These are phyloP conservation scores for Agriotes lineatus DNA, from an alignment of 2,888 invertebrate genomes.

Conservation along the genomic window DNA sequence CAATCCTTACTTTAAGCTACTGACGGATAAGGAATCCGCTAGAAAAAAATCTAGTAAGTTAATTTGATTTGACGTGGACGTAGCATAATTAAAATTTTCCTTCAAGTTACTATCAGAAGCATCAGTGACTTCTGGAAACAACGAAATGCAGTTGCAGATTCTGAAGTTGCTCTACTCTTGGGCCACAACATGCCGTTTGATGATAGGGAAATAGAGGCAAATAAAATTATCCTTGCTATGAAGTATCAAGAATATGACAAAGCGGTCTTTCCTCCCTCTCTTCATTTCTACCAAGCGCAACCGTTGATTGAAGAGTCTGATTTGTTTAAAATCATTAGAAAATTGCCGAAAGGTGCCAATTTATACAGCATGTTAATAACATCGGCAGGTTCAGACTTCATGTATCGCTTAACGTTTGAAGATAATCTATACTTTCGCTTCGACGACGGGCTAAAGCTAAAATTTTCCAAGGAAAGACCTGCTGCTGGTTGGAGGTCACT, in stretches of 20 bases:
- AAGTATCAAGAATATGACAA: conserved; percentile 38
- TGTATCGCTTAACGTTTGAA: conserved; percentile 70
- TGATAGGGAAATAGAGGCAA: conserved; percentile 35
- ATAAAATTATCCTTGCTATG: conserved; percentile 30
- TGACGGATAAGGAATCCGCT: too few species aligned
- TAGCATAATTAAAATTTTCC: background rate
- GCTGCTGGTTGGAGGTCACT: conserved; percentile 61
- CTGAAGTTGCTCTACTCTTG: background rate
- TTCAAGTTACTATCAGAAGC: conserved; percentile 3
- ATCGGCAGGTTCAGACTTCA: conserved; percentile 71
- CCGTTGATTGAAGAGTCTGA: conserved; percentile 70
- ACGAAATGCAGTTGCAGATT: background rate
- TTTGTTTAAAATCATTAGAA: conserved; percentile 73
- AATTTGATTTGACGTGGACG: too few species aligned
- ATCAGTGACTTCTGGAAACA: background rate
- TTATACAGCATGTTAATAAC: conserved; percentile 74
- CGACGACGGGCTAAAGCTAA: background rate
- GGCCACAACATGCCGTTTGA: background rate
- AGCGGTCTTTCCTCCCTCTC: conserved; percentile 70
- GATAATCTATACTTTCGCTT: conserved; percentile 67
- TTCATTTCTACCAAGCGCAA: conserved; percentile 72
- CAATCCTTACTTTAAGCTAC: too few species aligned
- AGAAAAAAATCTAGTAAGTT: too few species aligned
- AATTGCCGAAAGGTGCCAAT: conserved; percentile 81
- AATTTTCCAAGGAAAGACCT: conserved; percentile 49